Evolutionary conservation across 2,888 invertebrate genomes (phyloP).

Genomic region (Amphipoea lucens): DNA sequence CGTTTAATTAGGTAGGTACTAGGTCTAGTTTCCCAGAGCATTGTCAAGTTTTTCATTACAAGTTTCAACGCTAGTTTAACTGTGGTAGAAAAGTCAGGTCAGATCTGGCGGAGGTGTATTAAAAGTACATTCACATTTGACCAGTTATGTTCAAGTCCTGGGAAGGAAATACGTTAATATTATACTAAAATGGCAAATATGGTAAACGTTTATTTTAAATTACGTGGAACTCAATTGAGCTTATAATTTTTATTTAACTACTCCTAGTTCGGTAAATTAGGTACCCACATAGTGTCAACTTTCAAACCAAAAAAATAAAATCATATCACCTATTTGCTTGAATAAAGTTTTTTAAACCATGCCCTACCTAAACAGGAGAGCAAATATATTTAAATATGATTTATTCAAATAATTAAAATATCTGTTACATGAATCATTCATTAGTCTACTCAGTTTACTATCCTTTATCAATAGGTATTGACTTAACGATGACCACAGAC

Average conservation of each 20-base stretch:
- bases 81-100: background rate
- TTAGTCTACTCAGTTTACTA: background rate
- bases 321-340: background rate
- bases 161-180: background rate
- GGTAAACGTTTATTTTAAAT: background rate
- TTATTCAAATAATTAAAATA: background rate
- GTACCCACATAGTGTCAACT: background rate
- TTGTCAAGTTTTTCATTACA: background rate
- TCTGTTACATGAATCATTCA: background rate
- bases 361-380: background rate
- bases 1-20: background rate
- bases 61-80: background rate
- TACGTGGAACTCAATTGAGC: background rate
- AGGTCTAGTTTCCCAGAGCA: background rate
- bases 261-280: background rate
- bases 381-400: background rate
- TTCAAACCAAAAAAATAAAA: background rate
- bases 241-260: background rate
- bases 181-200: background rate
- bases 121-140: background rate
- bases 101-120: background rate
- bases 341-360: background rate
- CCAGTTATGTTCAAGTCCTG: background rate
- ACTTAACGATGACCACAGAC: background rate
- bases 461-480: slow-evolving; percentile 8